Evolutionary conservation across 2,888 invertebrate species (phyloP), one percentile per base, ranked within the genome.

Genomic region (Agrotis segetum): DNA sequence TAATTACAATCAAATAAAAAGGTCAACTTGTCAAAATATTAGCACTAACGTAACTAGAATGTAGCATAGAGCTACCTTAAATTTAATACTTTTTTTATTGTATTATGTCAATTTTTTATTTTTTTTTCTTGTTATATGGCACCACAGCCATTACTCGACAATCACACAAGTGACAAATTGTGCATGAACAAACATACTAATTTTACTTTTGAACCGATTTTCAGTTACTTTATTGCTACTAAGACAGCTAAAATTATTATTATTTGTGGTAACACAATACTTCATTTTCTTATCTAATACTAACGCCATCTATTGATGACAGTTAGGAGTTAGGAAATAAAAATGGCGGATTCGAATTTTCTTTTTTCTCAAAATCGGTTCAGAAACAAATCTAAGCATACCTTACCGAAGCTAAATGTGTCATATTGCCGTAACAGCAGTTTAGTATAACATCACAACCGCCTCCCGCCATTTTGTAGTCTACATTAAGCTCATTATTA

Each of bases 81-180:
- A 90, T 87, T 92, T 93, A 95, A 93, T 93, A 94, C 92, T 95
- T 95, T 95, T 95, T 94, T 94, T 94, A 93, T 94, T 93, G 90
- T 92, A 94, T 95, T 95, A 95, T 95, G 95, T 95, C 95, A 92
- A 92, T 89, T 94, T 95, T 95, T 95, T 92, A 5, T 88, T 91
- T 89, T 91, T 94, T 91, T 93, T 93, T 93, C 88, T 92, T 92
- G 86, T 88, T 89, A 89, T 93, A 95, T 95, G 95, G 94, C 95
- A 95, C 95, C 92, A 93, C 89, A 91, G 95, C 96, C 96, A 85
- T 89, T 90, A 88, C 83, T 84, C 83, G 88, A 90, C 91, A 92
- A 90, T 90, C 92, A 90, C 89, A 87, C 89, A 76, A 76, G 85
- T 86, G 84, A 88, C 84, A 77, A 82, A 90, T 92, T 94, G 93